Evolutionary conservation across 2,113 vertebrate species (phyloP).

Genomic region (Gopherus evgoodei): DNA sequence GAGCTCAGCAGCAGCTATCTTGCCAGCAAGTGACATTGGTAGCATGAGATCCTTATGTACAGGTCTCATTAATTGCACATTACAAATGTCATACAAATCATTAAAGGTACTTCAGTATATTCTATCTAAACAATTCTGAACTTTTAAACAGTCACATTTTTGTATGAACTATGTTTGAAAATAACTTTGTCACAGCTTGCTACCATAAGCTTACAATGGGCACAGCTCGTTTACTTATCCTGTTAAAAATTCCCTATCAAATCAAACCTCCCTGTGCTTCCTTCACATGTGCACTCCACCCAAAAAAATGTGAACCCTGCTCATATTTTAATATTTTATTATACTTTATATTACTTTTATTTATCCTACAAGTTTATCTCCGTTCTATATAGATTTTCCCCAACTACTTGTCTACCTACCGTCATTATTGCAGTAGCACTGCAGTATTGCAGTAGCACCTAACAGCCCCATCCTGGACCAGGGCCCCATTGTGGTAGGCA

Average conservation of each 20-base stretch:
- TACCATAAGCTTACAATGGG: neutral
- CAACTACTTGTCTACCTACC: neutral
- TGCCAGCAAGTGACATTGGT: neutral
- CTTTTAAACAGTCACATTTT: neutral
- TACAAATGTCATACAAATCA: neutral
- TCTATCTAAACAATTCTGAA: neutral
- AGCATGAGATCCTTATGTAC: neutral
- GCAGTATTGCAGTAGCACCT: neutral
- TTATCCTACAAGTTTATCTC: neutral
- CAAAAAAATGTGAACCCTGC: neutral
- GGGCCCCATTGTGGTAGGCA: neutral
- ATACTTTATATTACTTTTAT: neutral
- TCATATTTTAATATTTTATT: neutral
- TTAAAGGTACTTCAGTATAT: neutral
- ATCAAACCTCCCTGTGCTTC: neutral
- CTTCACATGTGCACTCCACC: neutral
- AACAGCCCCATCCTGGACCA: neutral
- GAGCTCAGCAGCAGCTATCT: neutral
- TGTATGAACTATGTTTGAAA: neutral
- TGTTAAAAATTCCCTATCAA: neutral
- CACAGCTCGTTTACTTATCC: neutral
- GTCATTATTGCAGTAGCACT: neutral
- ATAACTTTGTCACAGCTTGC: neutral
- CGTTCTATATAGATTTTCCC: neutral
- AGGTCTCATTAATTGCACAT: slow-evolving; percentile 1